Percentiles rank a stretch among this genome's conserved stretches.
These are phyloP conservation scores for Stegana nigrithorax DNA, from an alignment of 2,888 invertebrate species.

Conservation along the genomic window DNA sequence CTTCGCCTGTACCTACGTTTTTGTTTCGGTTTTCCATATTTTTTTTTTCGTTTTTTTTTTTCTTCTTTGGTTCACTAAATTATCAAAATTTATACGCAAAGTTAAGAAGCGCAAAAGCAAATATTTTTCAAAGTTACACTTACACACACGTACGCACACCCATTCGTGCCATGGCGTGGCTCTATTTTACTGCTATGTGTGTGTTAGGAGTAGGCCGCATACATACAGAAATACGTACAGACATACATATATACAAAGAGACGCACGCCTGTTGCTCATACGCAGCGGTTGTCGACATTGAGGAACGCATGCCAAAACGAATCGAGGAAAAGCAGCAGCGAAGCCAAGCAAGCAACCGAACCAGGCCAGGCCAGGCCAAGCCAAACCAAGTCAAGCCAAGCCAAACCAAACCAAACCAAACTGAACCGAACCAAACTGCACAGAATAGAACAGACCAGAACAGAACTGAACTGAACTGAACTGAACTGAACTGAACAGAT, in stretches of 20 bases:
- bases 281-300: not conserved
- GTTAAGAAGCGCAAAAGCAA: constrained; percentile 48
- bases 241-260: not conserved
- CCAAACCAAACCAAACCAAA: not conserved
- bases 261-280: constrained; percentile 2
- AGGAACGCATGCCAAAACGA: no score
- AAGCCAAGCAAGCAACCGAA: no score
- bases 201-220: not conserved
- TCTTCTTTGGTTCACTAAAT: constrained; percentile 34
- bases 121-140: constrained; percentile 42
- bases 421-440: not conserved
- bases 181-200: no score
- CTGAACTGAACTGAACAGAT: not conserved
- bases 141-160: not conserved
- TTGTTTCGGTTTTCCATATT: constrained; percentile 4
- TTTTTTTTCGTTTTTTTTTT: constrained; percentile 20
- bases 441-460: not conserved
- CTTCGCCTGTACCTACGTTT: not conserved
- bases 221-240: not conserved
- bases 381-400: no score
- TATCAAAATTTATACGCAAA: constrained; percentile 56
- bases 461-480: not conserved
- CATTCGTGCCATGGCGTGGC: no score
- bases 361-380: no score
- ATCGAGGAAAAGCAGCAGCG: no score